These are phyloP conservation scores for Caiman crocodilus DNA, from an alignment of 2,797 vertebrate genomes.

Conservation along the genomic window DNA sequence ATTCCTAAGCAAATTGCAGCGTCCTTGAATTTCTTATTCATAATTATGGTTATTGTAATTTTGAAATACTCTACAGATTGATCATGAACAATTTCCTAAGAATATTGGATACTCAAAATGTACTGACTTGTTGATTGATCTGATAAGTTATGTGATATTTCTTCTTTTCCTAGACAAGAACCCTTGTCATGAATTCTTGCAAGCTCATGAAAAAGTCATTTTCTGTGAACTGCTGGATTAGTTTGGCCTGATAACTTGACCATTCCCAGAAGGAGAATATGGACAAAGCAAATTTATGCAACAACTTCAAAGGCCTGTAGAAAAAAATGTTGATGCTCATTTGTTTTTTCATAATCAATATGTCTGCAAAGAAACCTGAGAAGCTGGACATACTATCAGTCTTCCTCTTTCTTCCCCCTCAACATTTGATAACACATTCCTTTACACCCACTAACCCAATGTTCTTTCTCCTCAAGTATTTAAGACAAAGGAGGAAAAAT, in stretches of 20 bases:
- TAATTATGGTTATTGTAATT: conserved; percentile 36
- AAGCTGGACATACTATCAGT: not conserved
- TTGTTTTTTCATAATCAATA: conserved; percentile 2
- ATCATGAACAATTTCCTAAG: conserved; percentile 1
- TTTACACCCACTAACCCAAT: not conserved
- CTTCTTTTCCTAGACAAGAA: not conserved
- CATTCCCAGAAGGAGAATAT: conserved; percentile 50
- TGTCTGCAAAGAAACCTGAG: not conserved
- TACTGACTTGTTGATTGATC: not conserved
- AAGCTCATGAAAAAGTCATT: conserved; percentile 35
- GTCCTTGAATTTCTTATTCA: conserved; percentile 38
- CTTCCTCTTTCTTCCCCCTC: not conserved
- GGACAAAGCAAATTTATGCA: conserved; percentile 33
- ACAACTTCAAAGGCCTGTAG: conserved; percentile 1
- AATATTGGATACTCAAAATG: not conserved
- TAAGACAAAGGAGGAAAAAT: not conserved
- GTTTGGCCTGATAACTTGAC: conserved; percentile 25
- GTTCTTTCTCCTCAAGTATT: not conserved
- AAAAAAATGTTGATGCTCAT: conserved; percentile 1
- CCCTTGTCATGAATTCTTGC: conserved; percentile 15
- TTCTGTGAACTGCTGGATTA: conserved; percentile 51
- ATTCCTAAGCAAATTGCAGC: conserved; percentile 42
- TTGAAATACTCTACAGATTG: conserved; percentile 1
- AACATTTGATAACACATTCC: not conserved
- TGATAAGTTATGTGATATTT: not conserved